Evolutionary conservation across 2,113 vertebrate species (phyloP).

Genomic region (Ptychochromis oligacanthus): DNA sequence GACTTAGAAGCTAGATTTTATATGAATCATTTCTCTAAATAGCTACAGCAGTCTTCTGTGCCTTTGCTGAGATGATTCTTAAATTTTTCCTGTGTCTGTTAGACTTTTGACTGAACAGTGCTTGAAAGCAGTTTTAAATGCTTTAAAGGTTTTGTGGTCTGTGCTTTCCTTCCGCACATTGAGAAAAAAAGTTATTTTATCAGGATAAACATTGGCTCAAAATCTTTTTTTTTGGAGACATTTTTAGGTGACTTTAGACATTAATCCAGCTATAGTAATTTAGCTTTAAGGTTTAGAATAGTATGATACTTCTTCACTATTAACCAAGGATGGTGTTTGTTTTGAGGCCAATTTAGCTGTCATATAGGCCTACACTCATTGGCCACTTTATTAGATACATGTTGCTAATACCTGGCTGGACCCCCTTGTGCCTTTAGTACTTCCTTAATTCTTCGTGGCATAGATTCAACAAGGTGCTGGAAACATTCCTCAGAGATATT

Average conservation of each 20-base stretch:
- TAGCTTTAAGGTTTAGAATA: constrained; percentile 3
- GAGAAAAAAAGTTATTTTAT: constrained; percentile 36
- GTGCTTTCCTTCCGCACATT: constrained; percentile 14
- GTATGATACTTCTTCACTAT: background rate
- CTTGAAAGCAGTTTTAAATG: constrained; percentile 35
- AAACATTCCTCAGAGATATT: background rate
- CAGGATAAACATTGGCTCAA: constrained; percentile 51
- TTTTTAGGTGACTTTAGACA: constrained; percentile 32
- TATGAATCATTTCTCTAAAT: background rate
- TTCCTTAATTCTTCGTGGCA: background rate
- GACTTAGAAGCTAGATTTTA: background rate
- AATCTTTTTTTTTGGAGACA: constrained; percentile 54
- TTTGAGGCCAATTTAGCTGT: background rate
- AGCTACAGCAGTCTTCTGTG: background rate
- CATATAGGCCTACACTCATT: background rate
- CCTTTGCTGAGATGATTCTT: background rate
- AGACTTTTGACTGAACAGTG: background rate
- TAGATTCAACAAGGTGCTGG: background rate
- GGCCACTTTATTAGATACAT: background rate
- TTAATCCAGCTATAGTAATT: constrained; percentile 33
- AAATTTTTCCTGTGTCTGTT: background rate
- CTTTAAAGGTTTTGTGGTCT: constrained; percentile 42
- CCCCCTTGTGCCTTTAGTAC: background rate
- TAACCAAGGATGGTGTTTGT: background rate
- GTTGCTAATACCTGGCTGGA: background rate